Conservation (phyloP, 2,113 vertebrate species). For the Neogale vison region DNA sequence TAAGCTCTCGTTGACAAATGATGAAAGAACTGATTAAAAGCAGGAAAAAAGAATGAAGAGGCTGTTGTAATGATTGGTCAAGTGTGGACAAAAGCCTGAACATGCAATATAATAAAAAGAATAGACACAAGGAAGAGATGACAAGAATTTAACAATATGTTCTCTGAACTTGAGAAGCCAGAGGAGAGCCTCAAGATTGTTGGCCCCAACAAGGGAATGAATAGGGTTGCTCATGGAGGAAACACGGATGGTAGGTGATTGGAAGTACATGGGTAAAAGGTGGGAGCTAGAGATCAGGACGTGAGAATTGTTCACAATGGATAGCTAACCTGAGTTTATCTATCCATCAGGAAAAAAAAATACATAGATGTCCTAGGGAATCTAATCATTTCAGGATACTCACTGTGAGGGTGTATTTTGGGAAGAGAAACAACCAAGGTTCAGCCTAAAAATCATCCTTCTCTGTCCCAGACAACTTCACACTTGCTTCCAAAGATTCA, state of each 20-base stretch:
- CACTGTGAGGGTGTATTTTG: background rate
- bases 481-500: background rate
- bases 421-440: background rate
- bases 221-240: background rate
- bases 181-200: background rate
- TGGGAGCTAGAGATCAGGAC: background rate
- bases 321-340: background rate
- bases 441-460: background rate
- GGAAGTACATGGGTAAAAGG: background rate
- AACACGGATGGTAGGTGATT: background rate
- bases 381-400: background rate
- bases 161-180: background rate
- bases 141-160: background rate
- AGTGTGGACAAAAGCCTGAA: background rate
- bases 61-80: background rate
- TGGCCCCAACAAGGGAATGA: background rate
- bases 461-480: background rate
- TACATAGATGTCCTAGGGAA: background rate
- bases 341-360: background rate
- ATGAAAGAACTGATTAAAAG: background rate
- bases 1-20: background rate
- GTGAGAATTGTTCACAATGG: background rate
- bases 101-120: background rate
- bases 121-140: background rate
- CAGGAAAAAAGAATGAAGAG: background rate